These are phyloP conservation scores for Steatocranus sp. DNA, from an alignment of 2,797 vertebrate genomes.

Conservation along the genomic window DNA sequence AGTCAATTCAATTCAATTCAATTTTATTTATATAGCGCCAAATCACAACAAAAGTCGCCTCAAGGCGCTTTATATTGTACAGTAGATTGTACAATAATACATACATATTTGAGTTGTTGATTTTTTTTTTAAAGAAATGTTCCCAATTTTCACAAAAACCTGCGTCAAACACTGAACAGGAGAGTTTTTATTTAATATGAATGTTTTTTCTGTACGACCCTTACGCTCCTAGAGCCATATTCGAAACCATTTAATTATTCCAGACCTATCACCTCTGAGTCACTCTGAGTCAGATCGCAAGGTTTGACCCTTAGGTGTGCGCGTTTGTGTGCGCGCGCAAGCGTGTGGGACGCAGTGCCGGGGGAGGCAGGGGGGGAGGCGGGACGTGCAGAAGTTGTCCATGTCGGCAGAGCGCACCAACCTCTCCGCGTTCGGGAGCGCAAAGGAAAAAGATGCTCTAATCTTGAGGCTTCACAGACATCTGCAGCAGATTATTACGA, in stretches of 20 bases:
- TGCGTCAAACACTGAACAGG: background rate
- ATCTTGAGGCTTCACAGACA: background rate
- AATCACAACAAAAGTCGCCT: too few relatives aligned
- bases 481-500: background rate
- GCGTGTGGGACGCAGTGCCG: background rate
- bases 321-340: conserved; percentile 3
- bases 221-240: background rate
- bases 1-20: too few relatives aligned
- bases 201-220: background rate
- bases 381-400: conserved; percentile 52
- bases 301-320: conserved; percentile 23
- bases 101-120: background rate
- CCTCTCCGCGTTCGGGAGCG: conserved; percentile 40
- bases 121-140: background rate
- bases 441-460: conserved; percentile 23
- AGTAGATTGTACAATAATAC: too few relatives aligned
- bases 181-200: background rate
- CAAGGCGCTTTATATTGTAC: too few relatives aligned
- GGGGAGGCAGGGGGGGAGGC: conserved; percentile 14
- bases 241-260: background rate
- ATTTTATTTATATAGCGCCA: too few relatives aligned
- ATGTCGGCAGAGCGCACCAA: conserved; percentile 50
- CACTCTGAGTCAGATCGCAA: conserved; percentile 41
- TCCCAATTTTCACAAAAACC: background rate
- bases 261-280: conserved; percentile 48